Conservation (phyloP, 2,888 invertebrate genomes). For the Clivina fossor region DNA sequence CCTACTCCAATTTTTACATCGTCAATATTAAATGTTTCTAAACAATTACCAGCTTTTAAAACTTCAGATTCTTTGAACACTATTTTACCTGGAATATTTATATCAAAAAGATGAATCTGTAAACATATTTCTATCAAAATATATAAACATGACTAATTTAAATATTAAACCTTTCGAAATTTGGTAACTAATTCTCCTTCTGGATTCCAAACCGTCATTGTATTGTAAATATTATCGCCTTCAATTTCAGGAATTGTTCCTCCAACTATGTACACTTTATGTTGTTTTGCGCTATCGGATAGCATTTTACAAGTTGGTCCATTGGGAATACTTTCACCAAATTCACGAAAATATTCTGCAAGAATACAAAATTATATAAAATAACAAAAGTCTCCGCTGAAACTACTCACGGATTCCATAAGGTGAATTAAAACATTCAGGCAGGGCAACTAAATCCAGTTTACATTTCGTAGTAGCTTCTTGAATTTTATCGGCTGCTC, state of each 20-base stretch:
- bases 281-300: constrained; percentile 73
- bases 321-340: constrained; percentile 80
- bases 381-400: too few relatives aligned
- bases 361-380: too few relatives aligned
- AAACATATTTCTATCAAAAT: too few relatives aligned
- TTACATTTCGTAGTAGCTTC: constrained; percentile 64
- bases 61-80: constrained; percentile 90
- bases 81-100: constrained; percentile 91
- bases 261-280: constrained; percentile 79
- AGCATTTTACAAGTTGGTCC: constrained; percentile 75
- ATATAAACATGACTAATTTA: too few relatives aligned
- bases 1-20: constrained; percentile 82
- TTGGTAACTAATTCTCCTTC: constrained; percentile 76
- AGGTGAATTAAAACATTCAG: constrained; percentile 94
- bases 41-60: constrained; percentile 71
- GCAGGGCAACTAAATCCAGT: constrained; percentile 62
- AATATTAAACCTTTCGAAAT: too few relatives aligned
- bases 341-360: constrained; percentile 78
- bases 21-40: constrained; percentile 73
- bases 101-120: constrained; percentile 95
- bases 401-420: too few relatives aligned
- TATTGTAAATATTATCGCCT: constrained; percentile 74
- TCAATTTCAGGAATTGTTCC: constrained; percentile 87
- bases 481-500: constrained; percentile 70
- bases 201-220: constrained; percentile 83